Percentiles rank a stretch among this genome's conserved stretches.
These are phyloP conservation scores for Beaufortia kweichowensis DNA, from an alignment of 2,113 vertebrate genomes.

Conservation along the genomic window DNA sequence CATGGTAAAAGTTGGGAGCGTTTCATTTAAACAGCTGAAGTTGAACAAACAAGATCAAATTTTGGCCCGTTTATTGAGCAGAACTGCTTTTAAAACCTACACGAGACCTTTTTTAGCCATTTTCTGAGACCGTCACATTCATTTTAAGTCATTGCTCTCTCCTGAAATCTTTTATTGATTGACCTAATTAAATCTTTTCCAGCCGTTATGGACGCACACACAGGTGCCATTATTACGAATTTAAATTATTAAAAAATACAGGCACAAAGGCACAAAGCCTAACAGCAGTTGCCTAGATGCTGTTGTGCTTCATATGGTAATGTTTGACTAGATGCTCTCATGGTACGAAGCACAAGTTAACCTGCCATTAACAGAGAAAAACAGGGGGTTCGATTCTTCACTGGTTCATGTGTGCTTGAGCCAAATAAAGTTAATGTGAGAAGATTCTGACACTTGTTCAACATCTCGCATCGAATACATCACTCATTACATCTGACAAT, in stretches of 20 bases:
- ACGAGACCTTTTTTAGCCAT: background rate
- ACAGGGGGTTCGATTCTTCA: background rate
- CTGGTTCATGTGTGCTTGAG: background rate
- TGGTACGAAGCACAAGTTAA: slow-evolving; percentile 15
- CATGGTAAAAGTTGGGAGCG: background rate
- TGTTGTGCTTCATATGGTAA: slow-evolving; percentile 8
- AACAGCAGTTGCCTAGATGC: background rate
- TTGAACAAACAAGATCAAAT: background rate
- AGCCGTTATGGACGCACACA: background rate
- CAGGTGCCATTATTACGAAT: background rate
- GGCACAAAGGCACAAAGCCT: background rate
- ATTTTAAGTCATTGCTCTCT: too few species aligned
- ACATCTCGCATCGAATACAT: slow-evolving; percentile 1
- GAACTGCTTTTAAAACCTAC: background rate
- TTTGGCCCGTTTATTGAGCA: background rate
- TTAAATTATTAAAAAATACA: slow-evolving; percentile 14
- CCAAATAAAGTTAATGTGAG: slow-evolving; percentile 3
- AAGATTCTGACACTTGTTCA: background rate
- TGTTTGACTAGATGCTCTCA: slow-evolving; percentile 33
- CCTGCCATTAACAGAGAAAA: background rate
- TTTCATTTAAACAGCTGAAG: slow-evolving; percentile 4
- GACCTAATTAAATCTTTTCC: too few species aligned
- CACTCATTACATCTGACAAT: slow-evolving; percentile 14
- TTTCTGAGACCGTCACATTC: background rate
- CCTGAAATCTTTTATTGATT: too few species aligned